Evolutionary conservation across 1,140 invertebrate species (phyloP), one percentile per base, ranked within the genome.

Genomic region (Drosophila baimaii): DNA sequence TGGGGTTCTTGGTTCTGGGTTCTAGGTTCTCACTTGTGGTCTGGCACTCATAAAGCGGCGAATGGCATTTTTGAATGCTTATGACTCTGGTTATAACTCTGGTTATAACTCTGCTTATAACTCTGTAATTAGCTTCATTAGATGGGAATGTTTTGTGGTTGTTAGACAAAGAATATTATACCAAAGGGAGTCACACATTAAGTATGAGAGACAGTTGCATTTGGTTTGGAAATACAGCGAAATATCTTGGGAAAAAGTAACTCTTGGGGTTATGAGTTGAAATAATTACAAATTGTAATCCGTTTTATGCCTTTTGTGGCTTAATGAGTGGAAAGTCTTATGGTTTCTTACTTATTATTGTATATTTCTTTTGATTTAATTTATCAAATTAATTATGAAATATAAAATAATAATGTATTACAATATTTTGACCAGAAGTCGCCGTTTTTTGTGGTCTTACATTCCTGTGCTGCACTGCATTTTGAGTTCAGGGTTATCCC

Each of bases 401-500:
- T n/a, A n/a, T n/a, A n/a, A n/a, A n/a, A n/a, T n/a, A n/a, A n/a
- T n/a, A n/a, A n/a, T n/a, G n/a, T n/a, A n/a, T n/a, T n/a, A n/a
- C n/a, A n/a, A n/a, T n/a, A n/a, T 19, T 8, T 57, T n/a, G 23
- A 15, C 0, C 0, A 58, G 17, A 15, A 12, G 6, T 25, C 23
- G 1, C 6, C 3, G 4, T 4, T 52, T 27, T 17, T 12, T n/a
- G n/a, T 17, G 21, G 35, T 13, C 21, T 23, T n/a, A 33, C 10
- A n/a, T n/a, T 29, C 13, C 10, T 57, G 21, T 8, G 4, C 8
- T 25, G 49, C 25, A 17, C 17, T 35, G 47, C 44, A 6, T 17
- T 17, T 70, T 49, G 27, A 33, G 69, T 71, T 71, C 69, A 71
- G 69, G 69, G 69, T 23, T 49, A 39, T 57, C 69, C 69, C 69